These are phyloP conservation scores for Agriotes lineatus DNA, from an alignment of 2,888 invertebrate species.

Conservation along the genomic window DNA sequence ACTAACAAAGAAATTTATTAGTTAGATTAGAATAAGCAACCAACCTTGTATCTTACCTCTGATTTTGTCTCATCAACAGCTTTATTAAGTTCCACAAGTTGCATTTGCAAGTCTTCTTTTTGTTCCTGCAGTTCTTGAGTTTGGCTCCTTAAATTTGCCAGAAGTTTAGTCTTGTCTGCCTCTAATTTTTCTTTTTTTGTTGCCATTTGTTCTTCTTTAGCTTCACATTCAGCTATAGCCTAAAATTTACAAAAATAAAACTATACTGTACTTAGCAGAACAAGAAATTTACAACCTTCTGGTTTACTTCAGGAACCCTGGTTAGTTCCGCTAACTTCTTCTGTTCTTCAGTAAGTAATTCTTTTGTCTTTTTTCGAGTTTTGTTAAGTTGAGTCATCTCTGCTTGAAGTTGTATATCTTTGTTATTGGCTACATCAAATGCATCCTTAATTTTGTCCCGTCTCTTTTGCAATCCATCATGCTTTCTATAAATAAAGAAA, in stretches of 20 bases:
- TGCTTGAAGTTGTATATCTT: slow-evolving; percentile 75
- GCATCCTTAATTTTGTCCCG: slow-evolving; percentile 74
- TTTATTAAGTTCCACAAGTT: slow-evolving; percentile 77
- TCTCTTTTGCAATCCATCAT: slow-evolving; percentile 70
- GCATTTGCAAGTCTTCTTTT: slow-evolving; percentile 77
- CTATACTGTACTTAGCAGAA: neutral
- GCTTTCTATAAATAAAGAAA: slow-evolving; percentile 66
- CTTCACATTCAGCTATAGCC: slow-evolving; percentile 67
- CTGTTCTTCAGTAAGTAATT: slow-evolving; percentile 75
- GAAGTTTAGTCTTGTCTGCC: slow-evolving; percentile 70
- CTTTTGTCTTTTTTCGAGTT: slow-evolving; percentile 80
- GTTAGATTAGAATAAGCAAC: too few relatives aligned
- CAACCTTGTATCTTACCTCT: too few relatives aligned
- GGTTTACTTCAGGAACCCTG: slow-evolving; percentile 80
- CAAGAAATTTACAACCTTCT: slow-evolving; percentile 65
- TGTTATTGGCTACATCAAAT: slow-evolving; percentile 74
- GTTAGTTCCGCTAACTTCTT: slow-evolving; percentile 76
- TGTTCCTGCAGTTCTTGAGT: slow-evolving; percentile 79
- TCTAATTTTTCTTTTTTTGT: slow-evolving; percentile 71
- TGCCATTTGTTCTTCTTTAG: slow-evolving; percentile 68
- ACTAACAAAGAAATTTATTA: slow-evolving; percentile 51
- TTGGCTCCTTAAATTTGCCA: slow-evolving; percentile 75
- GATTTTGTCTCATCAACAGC: slow-evolving; percentile 79
- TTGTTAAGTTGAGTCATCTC: slow-evolving; percentile 78
- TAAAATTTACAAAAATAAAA: slow-evolving; percentile 32